Base-by-base conservation (phyloP, 2,797 vertebrate species). In the Hybognathus amarus region DNA sequence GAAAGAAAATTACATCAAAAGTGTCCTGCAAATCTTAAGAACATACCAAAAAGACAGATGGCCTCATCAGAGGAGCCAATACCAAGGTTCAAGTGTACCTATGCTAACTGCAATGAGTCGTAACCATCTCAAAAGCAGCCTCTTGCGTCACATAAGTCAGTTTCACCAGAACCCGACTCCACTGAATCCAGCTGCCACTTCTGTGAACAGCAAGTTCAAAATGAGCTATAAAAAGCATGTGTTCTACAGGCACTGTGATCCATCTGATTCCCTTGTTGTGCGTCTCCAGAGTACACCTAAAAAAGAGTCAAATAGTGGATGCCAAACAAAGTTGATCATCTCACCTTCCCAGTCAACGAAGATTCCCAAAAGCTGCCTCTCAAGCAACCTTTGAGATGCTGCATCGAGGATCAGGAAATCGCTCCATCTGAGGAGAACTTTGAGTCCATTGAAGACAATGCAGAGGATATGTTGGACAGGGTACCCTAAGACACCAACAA, bases 91-190 rank as follows among this genome's bases (percentile, higher is more conserved):
- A 95, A 95, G 87, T 99, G 98, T 91, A 96, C 93, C 85, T 95
- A 94, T 87, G 93, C 95, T 11, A 96, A 97, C 36, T 99, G 98
- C 78, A 92, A 87, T 18, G 96, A 96, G 83, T 94, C 94, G 1
- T 99, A n/a, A 98, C 92, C 97, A 96, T 89, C 96, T 97, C 1
- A 97, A 97, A 85, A 96, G 95, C 93, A 97, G 97, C 90, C 91
- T 99, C 33, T 94, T 97, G 78, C 96, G 94, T 47, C 97, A 99
- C 90, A 95, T 96, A 78, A 93, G 92, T 80, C 93, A 84, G 22
- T 93, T 85, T 90, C 96, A 86, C 89, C 97, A 91, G 4, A 91
- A 93, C 38, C 77, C 12, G 20, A 91, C 91, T 82, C 91, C 91
- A 0, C 90, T 87, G 20, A 86, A 83, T 45, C 50, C 81, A 17